These are phyloP conservation scores for Arctia plantaginis DNA, from an alignment of 2,888 invertebrate genomes.

Conservation along the genomic window DNA sequence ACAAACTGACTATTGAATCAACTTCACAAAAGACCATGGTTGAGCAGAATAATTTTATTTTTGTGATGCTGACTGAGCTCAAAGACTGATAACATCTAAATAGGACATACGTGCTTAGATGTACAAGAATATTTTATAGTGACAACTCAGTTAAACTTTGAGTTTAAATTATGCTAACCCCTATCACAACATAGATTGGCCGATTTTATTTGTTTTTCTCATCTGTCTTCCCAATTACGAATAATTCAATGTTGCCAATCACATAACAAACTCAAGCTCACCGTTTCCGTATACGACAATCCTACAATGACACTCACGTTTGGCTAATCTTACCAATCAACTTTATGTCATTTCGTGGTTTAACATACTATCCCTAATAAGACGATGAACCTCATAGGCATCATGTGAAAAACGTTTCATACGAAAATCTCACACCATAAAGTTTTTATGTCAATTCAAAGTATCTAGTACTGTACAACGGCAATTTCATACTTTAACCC, in stretches of 20 bases:
- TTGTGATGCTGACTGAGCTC: not conserved
- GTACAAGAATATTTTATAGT: too few species aligned
- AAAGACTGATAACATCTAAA: not conserved
- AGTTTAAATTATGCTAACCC: too few species aligned
- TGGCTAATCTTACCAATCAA: not conserved
- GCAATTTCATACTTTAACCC: too few species aligned
- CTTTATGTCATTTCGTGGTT: not conserved
- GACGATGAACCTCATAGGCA: too few species aligned
- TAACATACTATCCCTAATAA: not conserved
- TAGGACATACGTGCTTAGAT: not conserved
- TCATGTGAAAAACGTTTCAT: too few species aligned
- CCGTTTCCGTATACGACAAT: not conserved
- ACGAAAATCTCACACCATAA: too few species aligned
- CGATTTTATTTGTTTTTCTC: not conserved
- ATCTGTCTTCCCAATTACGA: not conserved
- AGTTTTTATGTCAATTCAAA: too few species aligned
- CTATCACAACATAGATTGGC: not conserved
- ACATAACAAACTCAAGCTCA: not conserved
- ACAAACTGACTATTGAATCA: too few species aligned
- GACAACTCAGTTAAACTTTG: too few species aligned
- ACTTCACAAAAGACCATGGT: too few species aligned
- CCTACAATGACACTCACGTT: not conserved
- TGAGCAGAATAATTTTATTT: not conserved
- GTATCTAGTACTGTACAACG: too few species aligned
- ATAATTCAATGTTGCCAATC: not conserved